phyloP scores from a whole-genome alignment of 2,888 invertebrate genomes.

The Caenorhabditis doughertyi region DNA sequence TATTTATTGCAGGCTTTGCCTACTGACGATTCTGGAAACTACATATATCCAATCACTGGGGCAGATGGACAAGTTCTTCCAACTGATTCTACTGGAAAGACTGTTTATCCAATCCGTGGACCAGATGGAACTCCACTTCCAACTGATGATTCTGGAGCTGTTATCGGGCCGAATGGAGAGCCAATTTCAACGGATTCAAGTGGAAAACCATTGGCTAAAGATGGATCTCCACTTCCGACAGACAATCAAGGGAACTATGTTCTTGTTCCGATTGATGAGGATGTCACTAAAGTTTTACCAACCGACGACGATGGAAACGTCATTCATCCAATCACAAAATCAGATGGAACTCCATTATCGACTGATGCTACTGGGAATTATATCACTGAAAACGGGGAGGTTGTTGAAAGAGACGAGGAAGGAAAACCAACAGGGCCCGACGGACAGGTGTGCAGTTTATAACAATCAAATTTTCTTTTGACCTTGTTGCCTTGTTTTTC shows the following conservation, averaged over 20 bases:
- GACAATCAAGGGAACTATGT: conserved; percentile 54
- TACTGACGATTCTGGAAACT: conserved; percentile 61
- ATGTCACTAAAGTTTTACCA: background rate
- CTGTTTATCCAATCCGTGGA: conserved; percentile 30
- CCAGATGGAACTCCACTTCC: conserved; percentile 48
- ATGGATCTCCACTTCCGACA: conserved; percentile 64
- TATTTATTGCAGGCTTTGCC: no score
- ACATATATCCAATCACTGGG: conserved; percentile 44
- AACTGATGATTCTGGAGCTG: conserved; percentile 48
- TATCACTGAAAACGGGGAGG: conserved; percentile 20
- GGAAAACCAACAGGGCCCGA: conserved; percentile 41
- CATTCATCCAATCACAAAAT: background rate
- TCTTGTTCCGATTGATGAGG: conserved; percentile 30
- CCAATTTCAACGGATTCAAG: conserved; percentile 53
- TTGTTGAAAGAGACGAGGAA: conserved; percentile 27
- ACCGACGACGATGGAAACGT: conserved; percentile 4
- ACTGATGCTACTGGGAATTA: conserved; percentile 34
- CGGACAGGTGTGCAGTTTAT: background rate
- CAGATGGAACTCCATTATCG: conserved; percentile 9
- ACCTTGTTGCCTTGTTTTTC: no score
- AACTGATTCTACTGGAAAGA: conserved; percentile 17
- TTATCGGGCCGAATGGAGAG: conserved; percentile 53
- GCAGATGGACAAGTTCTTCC: conserved; percentile 29
- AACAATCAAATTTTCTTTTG: no score
- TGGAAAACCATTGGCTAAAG: conserved; percentile 55